Evolutionary conservation across 2,113 vertebrate genomes (phyloP).

Genomic region (Sorex araneus): DNA sequence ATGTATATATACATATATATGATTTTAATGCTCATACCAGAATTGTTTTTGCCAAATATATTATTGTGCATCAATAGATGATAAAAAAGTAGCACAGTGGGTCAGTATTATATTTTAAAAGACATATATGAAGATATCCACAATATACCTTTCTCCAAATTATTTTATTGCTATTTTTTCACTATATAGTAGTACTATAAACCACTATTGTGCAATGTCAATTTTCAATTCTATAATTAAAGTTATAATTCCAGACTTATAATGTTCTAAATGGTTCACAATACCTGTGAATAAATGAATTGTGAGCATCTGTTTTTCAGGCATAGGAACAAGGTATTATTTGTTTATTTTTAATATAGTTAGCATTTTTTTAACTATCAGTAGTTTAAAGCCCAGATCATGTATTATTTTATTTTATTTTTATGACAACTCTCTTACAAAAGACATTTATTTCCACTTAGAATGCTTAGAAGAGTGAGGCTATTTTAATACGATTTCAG

Average conservation of each 20-base stretch:
- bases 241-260: background rate
- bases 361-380: background rate
- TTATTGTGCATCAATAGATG: background rate
- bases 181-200: background rate
- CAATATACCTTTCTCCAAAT: background rate
- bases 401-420: background rate
- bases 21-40: background rate
- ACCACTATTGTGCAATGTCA: background rate
- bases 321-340: background rate
- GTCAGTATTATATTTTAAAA: background rate
- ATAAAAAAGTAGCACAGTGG: no score
- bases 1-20: no score
- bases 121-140: background rate
- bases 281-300: background rate
- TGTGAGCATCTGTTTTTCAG: background rate
- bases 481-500: background rate
- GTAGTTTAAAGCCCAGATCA: background rate
- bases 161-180: background rate
- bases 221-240: conserved; percentile 4
- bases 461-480: background rate
- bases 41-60: background rate
- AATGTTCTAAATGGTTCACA: background rate
- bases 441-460: background rate
- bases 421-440: background rate
- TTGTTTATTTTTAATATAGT: conserved; percentile 6